phyloP scores from a whole-genome alignment of 2,113 vertebrate genomes.

The Verasper variegatus region DNA sequence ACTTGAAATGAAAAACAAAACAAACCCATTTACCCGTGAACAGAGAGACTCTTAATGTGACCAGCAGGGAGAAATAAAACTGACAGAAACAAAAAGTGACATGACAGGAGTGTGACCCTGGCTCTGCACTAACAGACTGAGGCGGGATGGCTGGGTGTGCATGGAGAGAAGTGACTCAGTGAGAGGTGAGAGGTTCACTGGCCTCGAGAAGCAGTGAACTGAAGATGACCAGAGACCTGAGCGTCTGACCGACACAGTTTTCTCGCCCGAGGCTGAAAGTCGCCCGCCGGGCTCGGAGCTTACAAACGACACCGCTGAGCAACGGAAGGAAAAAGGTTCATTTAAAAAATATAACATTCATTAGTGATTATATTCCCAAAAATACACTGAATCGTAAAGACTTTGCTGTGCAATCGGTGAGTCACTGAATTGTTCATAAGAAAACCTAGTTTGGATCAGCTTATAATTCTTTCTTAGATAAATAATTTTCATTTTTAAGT shows the following conservation, averaged over 20 bases:
- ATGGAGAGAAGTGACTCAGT: constrained; percentile 58
- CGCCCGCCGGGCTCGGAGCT: constrained; percentile 43
- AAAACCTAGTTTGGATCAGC: constrained; percentile 83
- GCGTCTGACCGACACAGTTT: constrained; percentile 50
- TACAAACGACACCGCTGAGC: constrained; percentile 53
- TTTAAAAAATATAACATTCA: constrained; percentile 74
- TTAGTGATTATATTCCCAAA: constrained; percentile 88
- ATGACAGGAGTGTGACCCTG: constrained; percentile 56
- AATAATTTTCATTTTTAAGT: constrained; percentile 81
- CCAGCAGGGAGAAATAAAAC: constrained; percentile 44
- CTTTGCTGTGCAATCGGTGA: constrained; percentile 83
- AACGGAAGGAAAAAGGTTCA: constrained; percentile 58
- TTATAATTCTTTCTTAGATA: constrained; percentile 85
- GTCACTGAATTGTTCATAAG: constrained; percentile 81
- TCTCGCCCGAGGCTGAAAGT: constrained; percentile 11
- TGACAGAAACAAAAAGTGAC: constrained; percentile 40
- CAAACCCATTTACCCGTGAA: constrained; percentile 79
- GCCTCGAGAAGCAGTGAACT: constrained; percentile 42
- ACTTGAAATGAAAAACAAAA: constrained; percentile 46
- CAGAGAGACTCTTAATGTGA: constrained; percentile 74
- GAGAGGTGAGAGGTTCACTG: constrained; percentile 57
- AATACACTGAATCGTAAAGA: constrained; percentile 78
- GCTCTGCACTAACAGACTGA: constrained; percentile 70
- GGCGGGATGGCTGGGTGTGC: constrained; percentile 68
- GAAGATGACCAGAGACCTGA: constrained; percentile 57